Evolutionary conservation across 2,888 invertebrate species (phyloP), one percentile per base, ranked within the genome.

Genomic region (Cremastinae sp.): DNA sequence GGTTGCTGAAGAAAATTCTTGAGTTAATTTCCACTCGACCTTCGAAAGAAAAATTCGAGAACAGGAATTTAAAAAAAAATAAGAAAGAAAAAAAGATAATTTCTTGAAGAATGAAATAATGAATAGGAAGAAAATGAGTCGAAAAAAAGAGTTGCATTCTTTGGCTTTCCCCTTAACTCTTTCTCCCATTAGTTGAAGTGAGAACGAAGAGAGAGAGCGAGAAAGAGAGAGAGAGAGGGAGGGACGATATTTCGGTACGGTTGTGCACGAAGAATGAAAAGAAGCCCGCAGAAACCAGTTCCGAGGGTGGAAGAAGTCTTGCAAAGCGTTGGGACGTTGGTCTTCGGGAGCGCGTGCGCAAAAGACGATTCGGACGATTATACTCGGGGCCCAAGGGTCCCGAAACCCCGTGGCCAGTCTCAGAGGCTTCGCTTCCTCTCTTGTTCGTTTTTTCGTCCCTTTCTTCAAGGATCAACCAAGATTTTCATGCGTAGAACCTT

Each of bases 201-300:
- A 35, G 14, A 35, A 56, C 16, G 53, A 53, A 22, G 51, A 51
- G 53, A 28, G n/a, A n/a, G n/a, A n/a, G 22, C 49, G 39, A 71
- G 35, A 22, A 28, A 4, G 14, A 43, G 39, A 12, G 47, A 45
- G 49, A 39, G 39, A 55, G 18, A 14, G 41, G 28, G 45, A 16
- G 47, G 39, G 22, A 35, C 7, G 35, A 28, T n/a, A 28, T 28
- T 49, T 16, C 18, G 49, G 49, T 59, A 18, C 43, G 18, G 61
- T 51, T 43, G 71, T 56, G 62, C 66, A 28, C 56, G 73, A n/a
- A 28, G 28, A 28, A 28, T 28, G 28, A 20, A 45, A 37, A 18
- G 47, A 37, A 28, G 64, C 56, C 66, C 66, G 59, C 58, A 70
- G 69, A 74, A 75, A 75, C 71, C 72, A 71, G 75, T 71, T 75